Conservation (phyloP, 2,797 vertebrate genomes). For the Rhodeus uyekii region DNA sequence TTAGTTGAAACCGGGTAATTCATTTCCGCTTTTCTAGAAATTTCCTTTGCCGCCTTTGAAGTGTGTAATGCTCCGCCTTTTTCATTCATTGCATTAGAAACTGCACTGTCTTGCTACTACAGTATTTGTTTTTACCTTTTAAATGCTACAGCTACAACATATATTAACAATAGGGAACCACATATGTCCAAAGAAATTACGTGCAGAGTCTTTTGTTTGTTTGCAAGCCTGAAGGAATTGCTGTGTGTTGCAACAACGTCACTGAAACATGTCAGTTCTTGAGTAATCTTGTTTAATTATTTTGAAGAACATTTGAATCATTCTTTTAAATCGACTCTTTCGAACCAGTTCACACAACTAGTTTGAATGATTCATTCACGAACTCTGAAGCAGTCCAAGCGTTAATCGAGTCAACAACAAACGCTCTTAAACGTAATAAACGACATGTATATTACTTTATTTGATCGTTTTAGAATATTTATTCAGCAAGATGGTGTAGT, state of each 20-base stretch:
- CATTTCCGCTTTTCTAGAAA: neutral
- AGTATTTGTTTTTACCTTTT: neutral
- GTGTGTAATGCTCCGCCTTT: neutral
- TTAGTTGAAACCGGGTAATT: neutral
- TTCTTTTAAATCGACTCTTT: neutral
- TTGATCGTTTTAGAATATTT: neutral
- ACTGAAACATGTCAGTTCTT: conserved; percentile 14
- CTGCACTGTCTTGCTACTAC: neutral
- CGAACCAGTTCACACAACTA: neutral
- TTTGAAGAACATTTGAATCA: neutral
- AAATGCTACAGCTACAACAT: too few species aligned
- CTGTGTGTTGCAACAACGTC: neutral
- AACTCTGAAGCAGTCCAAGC: neutral
- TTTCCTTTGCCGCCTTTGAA: neutral
- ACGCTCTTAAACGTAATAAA: neutral
- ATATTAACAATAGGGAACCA: too few species aligned
- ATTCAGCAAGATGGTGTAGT: neutral
- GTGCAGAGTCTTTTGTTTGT: neutral
- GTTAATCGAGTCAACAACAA: neutral
- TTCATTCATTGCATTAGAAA: neutral
- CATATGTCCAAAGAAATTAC: neutral
- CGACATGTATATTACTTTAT: neutral
- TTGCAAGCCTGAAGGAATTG: neutral
- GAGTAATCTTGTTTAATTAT: neutral
- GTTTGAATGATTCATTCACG: neutral